phyloP scores from a whole-genome alignment of 2,113 vertebrate species.

The Pithys albifrons region DNA sequence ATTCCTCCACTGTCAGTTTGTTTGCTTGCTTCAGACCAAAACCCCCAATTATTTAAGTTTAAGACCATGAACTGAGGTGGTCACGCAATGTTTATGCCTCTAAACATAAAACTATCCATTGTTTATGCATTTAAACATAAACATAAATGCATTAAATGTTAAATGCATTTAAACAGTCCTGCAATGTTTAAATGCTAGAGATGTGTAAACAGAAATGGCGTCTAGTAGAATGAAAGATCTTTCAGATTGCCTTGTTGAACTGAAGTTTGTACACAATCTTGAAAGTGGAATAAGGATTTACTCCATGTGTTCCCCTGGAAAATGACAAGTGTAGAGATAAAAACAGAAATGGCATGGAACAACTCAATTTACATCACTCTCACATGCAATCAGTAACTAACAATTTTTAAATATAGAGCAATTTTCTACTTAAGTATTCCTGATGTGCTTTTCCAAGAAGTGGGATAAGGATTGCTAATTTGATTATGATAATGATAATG shows the following conservation, averaged over 20 bases:
- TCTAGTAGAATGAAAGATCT: neutral
- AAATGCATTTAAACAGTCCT: constrained; percentile 16
- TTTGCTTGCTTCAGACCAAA: neutral
- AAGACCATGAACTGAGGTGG: neutral
- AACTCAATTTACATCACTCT: neutral
- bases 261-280: neutral
- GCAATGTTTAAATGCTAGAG: constrained; percentile 3
- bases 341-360: neutral
- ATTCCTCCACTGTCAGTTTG: neutral
- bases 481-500: neutral
- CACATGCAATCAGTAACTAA: neutral
- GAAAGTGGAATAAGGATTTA: neutral
- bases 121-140: constrained; percentile 23
- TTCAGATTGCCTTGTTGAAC: neutral
- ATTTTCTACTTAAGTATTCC: neutral
- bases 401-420: neutral
- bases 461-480: neutral
- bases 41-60: neutral
- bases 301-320: neutral
- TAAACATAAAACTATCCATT: neutral
- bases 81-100: neutral
- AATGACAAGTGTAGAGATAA: neutral
- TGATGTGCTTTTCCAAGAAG: neutral
- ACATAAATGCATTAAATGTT: constrained; percentile 1
- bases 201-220: neutral